A percentile compares a stretch with the other conserved stretches of the same genome.
Evolutionary conservation across 64 coral and sea anemone species (phyloP).

Genomic region (Porites australiensis): DNA sequence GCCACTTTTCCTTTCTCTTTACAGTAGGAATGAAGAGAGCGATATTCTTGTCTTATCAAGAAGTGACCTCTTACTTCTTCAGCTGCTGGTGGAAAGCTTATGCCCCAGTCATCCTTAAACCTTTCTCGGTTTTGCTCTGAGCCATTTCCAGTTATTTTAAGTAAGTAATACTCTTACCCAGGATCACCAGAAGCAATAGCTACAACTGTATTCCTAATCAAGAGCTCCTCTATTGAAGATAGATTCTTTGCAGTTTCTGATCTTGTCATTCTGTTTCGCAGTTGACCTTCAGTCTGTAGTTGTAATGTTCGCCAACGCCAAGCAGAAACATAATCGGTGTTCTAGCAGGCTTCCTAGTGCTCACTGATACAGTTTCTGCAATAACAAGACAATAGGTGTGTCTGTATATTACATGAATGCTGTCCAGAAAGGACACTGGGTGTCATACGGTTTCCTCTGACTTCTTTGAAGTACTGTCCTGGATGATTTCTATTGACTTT

Average conservation of each 20-base stretch:
- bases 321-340: neutral
- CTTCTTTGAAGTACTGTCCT: neutral
- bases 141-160: conserved; percentile 39
- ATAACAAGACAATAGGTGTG: too few species aligned
- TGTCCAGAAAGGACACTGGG: neutral
- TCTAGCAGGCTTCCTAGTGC: neutral
- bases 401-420: too few species aligned
- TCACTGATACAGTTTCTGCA: neutral
- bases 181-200: conserved; percentile 33
- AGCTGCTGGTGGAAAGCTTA: conserved; percentile 1
- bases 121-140: neutral
- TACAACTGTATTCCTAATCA: neutral
- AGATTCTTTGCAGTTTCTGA: neutral
- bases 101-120: neutral
- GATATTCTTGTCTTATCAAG: conserved; percentile 28
- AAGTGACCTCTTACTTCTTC: conserved; percentile 41
- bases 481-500: neutral
- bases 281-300: too few species aligned
- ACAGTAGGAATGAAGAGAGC: conserved; percentile 47
- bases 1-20: conserved; percentile 44
- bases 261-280: neutral
- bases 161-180: conserved; percentile 8
- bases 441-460: neutral
- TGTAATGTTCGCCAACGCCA: too few species aligned
- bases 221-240: neutral